Base-by-base conservation (phyloP, 2,797 vertebrate species). In the Sebastiscus tertius region DNA sequence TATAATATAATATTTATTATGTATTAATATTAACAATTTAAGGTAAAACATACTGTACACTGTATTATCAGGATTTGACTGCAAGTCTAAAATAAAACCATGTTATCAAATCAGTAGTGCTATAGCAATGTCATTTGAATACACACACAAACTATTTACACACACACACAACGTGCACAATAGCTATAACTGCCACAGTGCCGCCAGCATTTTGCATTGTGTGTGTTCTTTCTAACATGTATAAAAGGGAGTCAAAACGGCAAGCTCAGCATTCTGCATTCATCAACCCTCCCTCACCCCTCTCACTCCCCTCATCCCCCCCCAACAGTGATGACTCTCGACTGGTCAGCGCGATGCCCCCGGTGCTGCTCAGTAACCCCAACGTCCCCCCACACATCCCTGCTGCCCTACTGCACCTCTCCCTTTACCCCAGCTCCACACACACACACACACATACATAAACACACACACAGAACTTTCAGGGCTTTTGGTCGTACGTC, bases 221-320 rank as follows among this genome's bases (percentile, higher is more conserved):
- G 93, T 89, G 91, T 92, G 89, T 94, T 93, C 90, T 94, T 93
- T 91, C 89, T 90, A 92, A 93, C 92, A 88, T 90, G 90, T 93
- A 92, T 87, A 93, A 94, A 93, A 89, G 90, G 84, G 83, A 79
- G 85, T 86, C 83, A 87, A 95, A 94, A 94, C 9, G 20, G 56
- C 90, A 81, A 93, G 82, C 85, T 93, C 94, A 95, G 95, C 95
- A 3, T 88, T 95, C 88, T 92, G 88, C 87, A 92, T 96, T 95
- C 94, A 96, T 81, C 66, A 24, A 18, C 27, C 72, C 62, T n/a
- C 54, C 61, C 52, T 16, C 61, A n/a, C 13, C 33, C 33, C 42
- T 49, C 18, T 49, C 42, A 20, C 16, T 18, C 75, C 33, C 34
- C 13, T 7, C 46, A 1, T 39, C 36, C 36, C 27, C 12, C 80